Conservation (phyloP, 2,888 invertebrate genomes). For the Mongoloraphidia duomilia region DNA sequence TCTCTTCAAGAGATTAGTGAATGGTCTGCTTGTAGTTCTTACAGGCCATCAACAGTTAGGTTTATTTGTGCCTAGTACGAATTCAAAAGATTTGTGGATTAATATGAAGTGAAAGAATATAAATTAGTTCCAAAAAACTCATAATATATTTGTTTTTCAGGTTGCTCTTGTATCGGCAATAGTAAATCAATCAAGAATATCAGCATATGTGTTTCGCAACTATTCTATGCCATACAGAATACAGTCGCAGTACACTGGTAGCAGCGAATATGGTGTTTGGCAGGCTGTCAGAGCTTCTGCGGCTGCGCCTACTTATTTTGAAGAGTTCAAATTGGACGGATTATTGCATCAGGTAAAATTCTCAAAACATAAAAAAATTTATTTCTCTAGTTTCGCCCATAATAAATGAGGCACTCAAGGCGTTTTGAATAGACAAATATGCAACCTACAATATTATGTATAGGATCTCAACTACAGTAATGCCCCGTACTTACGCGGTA, state of each 20-base stretch:
- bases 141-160: constrained; percentile 27
- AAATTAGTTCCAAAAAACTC: constrained; percentile 24
- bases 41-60: no score
- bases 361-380: no score
- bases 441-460: no score
- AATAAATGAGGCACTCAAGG: no score
- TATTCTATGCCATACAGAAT: constrained; percentile 59
- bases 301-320: constrained; percentile 85
- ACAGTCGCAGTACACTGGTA: constrained; percentile 57
- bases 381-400: no score
- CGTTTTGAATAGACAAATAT: no score
- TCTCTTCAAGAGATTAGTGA: no score
- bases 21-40: no score
- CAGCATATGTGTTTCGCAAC: constrained; percentile 73
- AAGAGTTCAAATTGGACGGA: constrained; percentile 58
- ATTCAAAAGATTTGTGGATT: no score
- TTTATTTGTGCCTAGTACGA: no score
- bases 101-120: constrained; percentile 21
- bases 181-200: constrained; percentile 55
- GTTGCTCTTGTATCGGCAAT: constrained; percentile 66
- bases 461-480: no score
- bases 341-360: constrained; percentile 46
- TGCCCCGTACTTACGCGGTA: no score
- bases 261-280: constrained; percentile 57
- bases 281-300: constrained; percentile 78